Evolutionary conservation across 2,797 vertebrate species (phyloP), one percentile per base, ranked within the genome.

Genomic region (Aeoliscus strigatus): DNA sequence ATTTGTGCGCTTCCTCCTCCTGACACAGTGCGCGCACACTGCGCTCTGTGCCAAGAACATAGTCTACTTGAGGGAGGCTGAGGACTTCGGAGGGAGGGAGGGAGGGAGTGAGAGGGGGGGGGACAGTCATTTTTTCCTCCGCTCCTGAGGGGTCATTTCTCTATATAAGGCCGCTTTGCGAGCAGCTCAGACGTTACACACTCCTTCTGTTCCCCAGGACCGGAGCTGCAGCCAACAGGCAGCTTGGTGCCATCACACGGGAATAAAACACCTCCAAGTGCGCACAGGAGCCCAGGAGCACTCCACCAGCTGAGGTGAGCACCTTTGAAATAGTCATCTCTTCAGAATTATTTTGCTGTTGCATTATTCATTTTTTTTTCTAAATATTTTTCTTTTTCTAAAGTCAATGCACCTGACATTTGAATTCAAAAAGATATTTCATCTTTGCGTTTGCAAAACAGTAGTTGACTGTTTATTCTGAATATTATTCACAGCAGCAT

Each of bases 151-250:
- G 77, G 69, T 85, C 82, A 81, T 77, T 75, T 74, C 81, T 76
- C 84, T 89, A 90, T 90, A 90, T 87, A 90, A 90, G 85, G 82
- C 70, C 3, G 18, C 3, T 1, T 66, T 59, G 41, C 6, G 70
- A 55, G 73, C 39, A 42, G 66, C 70, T 51, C 56, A 26, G 41
- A 24, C 68, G 40, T 38, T n/a, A 61, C 66, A 61, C 74, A 75
- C 62, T 49, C 71, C 51, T 58, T 55, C 21, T 66, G 65, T 21
- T 42, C 64, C 38, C 14, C 60, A 73, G 70, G 56, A 79, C 54
- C 43, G 54, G 69, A 68, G 41, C 46, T 43, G 50, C 44, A 35
- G 39, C 59, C 18, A 21, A 21, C 18, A 21, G 59, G 36, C 49
- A 49, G 39, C 39, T 40, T 3, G 56, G 29, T 39, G 23, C 52